Percentiles rank a stretch among this genome's conserved stretches.
Evolutionary conservation across 2,797 vertebrate genomes (phyloP).

Genomic region (Oceanodroma leucorhoa): DNA sequence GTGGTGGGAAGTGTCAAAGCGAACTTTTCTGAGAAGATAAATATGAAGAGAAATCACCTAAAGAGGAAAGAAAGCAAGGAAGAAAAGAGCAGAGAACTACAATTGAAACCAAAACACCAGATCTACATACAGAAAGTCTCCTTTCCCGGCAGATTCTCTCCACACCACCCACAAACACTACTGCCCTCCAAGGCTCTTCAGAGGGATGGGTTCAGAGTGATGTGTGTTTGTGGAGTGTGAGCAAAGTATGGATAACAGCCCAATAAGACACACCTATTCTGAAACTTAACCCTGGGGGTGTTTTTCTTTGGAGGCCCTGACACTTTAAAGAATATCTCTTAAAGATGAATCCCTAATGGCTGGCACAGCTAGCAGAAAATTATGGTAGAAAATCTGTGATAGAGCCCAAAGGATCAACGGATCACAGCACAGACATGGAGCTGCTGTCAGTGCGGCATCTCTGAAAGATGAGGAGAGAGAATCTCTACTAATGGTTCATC

Average conservation of each 20-base stretch:
- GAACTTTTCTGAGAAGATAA: neutral
- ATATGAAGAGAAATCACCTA: neutral
- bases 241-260: neutral
- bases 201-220: neutral
- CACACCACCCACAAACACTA: neutral
- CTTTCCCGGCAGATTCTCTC: neutral
- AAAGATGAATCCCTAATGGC: neutral
- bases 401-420: neutral
- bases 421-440: neutral
- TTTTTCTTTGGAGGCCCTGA: neutral
- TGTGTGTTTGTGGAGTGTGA: neutral
- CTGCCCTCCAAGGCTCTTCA: neutral
- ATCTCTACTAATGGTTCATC: neutral
- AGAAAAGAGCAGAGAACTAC: neutral
- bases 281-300: neutral
- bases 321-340: neutral
- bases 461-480: neutral
- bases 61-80: neutral
- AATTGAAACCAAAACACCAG: neutral
- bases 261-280: neutral
- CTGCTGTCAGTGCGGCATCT: neutral
- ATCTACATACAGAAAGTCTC: neutral
- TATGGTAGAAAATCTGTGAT: neutral
- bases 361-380: neutral
- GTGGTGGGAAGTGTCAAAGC: neutral